Conservation (phyloP, 2,888 invertebrate genomes). For the Hylaea fasciaria region DNA sequence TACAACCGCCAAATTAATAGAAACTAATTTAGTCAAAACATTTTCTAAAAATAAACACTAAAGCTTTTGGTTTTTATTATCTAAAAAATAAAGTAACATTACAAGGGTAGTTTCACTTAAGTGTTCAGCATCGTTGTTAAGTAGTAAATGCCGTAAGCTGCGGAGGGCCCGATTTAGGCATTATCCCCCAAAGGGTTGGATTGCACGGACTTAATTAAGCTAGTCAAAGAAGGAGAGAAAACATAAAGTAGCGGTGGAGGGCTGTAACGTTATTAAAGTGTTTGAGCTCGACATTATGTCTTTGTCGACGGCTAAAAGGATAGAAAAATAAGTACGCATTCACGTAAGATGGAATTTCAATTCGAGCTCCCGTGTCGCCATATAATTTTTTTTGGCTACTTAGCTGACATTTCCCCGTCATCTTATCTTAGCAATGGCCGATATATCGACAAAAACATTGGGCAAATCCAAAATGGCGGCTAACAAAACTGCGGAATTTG, state of each 20-base stretch:
- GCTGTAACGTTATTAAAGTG: not conserved
- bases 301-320: not conserved
- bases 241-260: constrained; percentile 15
- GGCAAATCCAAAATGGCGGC: too few species aligned
- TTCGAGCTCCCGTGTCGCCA: too few species aligned
- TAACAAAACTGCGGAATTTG: too few species aligned
- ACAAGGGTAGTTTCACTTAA: not conserved
- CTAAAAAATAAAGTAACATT: not conserved
- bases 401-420: too few species aligned
- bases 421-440: too few species aligned
- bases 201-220: constrained; percentile 41
- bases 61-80: not conserved
- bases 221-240: constrained; percentile 21
- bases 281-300: not conserved
- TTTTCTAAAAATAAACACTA: too few species aligned
- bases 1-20: too few species aligned
- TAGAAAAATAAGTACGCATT: not conserved
- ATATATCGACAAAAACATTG: too few species aligned
- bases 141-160: constrained; percentile 8
- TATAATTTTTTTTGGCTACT: too few species aligned
- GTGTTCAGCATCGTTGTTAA: not conserved
- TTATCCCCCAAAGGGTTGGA: constrained; percentile 40
- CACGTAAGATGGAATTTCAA: too few species aligned
- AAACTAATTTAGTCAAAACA: too few species aligned
- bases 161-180: constrained; percentile 28